Base-by-base conservation (phyloP, 2,888 invertebrate genomes). In the Epistrophe grossulariae region DNA sequence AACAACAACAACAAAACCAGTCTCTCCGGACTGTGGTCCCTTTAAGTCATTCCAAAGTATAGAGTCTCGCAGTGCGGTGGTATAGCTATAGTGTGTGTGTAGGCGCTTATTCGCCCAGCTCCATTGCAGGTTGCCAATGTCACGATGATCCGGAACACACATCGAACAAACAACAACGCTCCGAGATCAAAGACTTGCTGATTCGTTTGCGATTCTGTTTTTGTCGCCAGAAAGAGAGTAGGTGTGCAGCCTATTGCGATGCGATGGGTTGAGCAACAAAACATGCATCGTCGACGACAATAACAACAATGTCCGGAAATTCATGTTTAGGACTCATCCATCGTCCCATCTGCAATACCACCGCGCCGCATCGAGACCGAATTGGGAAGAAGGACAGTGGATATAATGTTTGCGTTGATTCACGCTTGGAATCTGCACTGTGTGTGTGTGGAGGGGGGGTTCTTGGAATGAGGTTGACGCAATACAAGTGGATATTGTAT, bases 201-300 rank as follows among this genome's bases (percentile, higher is more conserved):
- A 84, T 80, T 71, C 84, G 70, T 79, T 84, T 79, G 74, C 66
- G 80, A 84, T 80, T 84, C 80, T 76, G 80, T 84, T 84, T 84
- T 77, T 80, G 84, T 84, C 84, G 84, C 84, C 84, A 72, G 77
- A n/a, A n/a, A n/a, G n/a, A n/a, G n/a, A 80, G 84, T 84, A 84
- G 84, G 84, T 84, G 84, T 84, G 77, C 68, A 66, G 79, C 57
- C 78, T 55, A 43, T n/a, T 68, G 79, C 71, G 38, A 35, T 76
- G 76, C 70, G 64, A 68, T 74, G 84, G 80, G 55, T 55, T 80
- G 80, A 77, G 60, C 77, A 80, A 80, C 70, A 70, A 60, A 70
- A 60, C 80, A 84, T 70, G 76, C 84, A 77, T 72, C 68, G 77
- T 55, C 55, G 77, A n/a, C 55, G 55, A n/a, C 28, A 55, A 55